phyloP scores from a whole-genome alignment of 2,888 invertebrate species.

The Sceliomorpha sp. region DNA sequence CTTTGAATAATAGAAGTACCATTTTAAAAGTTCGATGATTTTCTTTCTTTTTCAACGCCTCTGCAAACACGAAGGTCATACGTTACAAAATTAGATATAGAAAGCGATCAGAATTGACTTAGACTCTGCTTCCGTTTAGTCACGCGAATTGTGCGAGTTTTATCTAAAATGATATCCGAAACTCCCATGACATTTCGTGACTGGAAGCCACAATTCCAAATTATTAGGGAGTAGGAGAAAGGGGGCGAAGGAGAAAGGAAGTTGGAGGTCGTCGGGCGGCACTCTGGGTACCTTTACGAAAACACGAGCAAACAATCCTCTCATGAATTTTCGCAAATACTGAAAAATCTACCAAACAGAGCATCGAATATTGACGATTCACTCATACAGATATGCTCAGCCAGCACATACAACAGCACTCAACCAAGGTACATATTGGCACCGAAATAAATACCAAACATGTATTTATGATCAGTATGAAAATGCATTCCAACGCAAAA shows the following conservation, averaged over 20 bases:
- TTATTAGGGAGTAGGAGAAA: constrained; percentile 8
- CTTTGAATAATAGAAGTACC: too few relatives aligned
- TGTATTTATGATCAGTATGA: constrained; percentile 1
- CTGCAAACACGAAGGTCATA: constrained; percentile 17
- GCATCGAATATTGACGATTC: constrained; percentile 52
- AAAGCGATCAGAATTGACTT: constrained; percentile 15
- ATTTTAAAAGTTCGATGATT: too few relatives aligned
- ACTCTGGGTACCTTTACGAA: constrained; percentile 28
- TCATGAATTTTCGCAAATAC: constrained; percentile 13
- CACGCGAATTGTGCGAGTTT: constrained; percentile 52
- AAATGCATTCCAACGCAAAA: constrained; percentile 4
- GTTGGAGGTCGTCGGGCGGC: constrained; percentile 32
- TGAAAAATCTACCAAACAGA: constrained; percentile 18
- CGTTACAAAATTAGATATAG: constrained; percentile 1
- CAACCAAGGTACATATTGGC: constrained; percentile 78
- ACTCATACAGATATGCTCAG: constrained; percentile 73
- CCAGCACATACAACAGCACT: constrained; percentile 80
- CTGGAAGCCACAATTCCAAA: constrained; percentile 46
- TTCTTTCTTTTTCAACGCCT: constrained; percentile 21
- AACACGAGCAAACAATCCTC: constrained; percentile 18
- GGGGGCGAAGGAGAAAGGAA: constrained; percentile 36
- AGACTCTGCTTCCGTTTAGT: constrained; percentile 44
- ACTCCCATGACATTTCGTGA: constrained; percentile 66
- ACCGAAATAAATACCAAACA: constrained; percentile 39
- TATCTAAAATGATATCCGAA: constrained; percentile 35